A percentile compares a stretch with the other conserved stretches of the same genome.
phyloP scores from a whole-genome alignment of 2,888 invertebrate genomes.

The Habroteleia sp. region DNA sequence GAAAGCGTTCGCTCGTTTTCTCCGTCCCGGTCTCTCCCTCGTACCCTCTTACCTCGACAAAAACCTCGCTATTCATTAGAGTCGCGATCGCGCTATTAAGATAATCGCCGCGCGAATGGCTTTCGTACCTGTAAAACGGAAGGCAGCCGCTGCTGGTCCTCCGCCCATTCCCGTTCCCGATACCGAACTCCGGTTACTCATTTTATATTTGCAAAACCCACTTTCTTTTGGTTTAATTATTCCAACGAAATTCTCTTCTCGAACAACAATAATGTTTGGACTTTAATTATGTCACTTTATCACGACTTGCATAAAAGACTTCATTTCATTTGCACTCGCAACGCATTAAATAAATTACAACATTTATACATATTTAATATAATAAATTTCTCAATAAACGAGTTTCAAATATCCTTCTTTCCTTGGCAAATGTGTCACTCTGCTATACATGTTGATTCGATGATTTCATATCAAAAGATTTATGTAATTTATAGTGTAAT shows the following conservation, averaged over 20 bases:
- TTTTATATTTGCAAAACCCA: slow-evolving; percentile 31
- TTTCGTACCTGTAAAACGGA: slow-evolving; percentile 59
- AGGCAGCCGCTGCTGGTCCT: slow-evolving; percentile 53
- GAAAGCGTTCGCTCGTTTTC: slow-evolving; percentile 43
- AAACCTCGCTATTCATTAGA: slow-evolving; percentile 79
- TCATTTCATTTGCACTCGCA: too few species aligned
- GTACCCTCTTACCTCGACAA: slow-evolving; percentile 56
- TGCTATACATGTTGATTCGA: too few species aligned
- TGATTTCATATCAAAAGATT: too few species aligned
- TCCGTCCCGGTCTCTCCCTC: slow-evolving; percentile 31
- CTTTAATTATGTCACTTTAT: too few species aligned
- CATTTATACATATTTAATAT: too few species aligned
- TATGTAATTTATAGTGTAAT: too few species aligned
- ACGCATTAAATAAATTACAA: too few species aligned
- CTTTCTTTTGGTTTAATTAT: slow-evolving; percentile 34
- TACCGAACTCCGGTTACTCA: slow-evolving; percentile 19
- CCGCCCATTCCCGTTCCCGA: slow-evolving; percentile 36
- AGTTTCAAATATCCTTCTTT: too few species aligned
- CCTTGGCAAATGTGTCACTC: too few species aligned
- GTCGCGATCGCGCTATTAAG: slow-evolving; percentile 77
- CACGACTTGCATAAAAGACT: too few species aligned
- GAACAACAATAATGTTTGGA: too few species aligned
- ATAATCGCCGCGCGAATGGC: slow-evolving; percentile 73
- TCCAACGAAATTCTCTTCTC: background rate
- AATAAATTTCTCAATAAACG: too few species aligned